A percentile compares a stretch with the other conserved stretches of the same genome.
phyloP scores from a whole-genome alignment of 2,113 vertebrate genomes.

The Malurus elegans region DNA sequence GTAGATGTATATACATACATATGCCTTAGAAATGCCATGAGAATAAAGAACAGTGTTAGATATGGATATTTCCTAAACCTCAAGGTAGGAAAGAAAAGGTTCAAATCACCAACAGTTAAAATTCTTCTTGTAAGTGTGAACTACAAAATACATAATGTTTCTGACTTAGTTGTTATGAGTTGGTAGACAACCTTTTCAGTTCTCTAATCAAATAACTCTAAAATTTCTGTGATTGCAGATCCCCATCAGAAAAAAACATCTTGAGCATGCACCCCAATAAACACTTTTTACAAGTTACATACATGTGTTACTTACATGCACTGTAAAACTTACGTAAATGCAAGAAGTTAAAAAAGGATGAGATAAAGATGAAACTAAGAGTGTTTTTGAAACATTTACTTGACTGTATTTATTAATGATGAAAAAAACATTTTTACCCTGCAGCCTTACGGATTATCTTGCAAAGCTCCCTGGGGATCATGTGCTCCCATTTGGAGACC shows the following conservation, averaged over 20 bases:
- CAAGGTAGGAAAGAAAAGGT: not conserved
- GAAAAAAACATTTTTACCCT: not conserved
- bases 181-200: not conserved
- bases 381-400: not conserved
- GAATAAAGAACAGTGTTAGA: not conserved
- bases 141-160: not conserved
- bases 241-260: not conserved
- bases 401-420: not conserved
- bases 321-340: not conserved
- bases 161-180: not conserved
- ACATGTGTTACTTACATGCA: not conserved
- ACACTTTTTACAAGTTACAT: not conserved
- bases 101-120: not conserved
- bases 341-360: not conserved
- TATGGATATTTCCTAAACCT: not conserved
- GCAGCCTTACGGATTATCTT: not conserved
- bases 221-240: not conserved
- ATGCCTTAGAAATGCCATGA: not conserved
- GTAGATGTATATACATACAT: not conserved
- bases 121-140: not conserved
- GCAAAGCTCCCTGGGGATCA: rapidly evolving
- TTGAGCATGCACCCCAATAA: not conserved
- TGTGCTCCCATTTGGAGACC: not conserved
- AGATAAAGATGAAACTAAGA: not conserved
- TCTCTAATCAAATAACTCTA: not conserved